Percentiles rank a stretch among this genome's conserved stretches.
Evolutionary conservation across 2,888 invertebrate species (phyloP).

Genomic region (Tachina grossa): DNA sequence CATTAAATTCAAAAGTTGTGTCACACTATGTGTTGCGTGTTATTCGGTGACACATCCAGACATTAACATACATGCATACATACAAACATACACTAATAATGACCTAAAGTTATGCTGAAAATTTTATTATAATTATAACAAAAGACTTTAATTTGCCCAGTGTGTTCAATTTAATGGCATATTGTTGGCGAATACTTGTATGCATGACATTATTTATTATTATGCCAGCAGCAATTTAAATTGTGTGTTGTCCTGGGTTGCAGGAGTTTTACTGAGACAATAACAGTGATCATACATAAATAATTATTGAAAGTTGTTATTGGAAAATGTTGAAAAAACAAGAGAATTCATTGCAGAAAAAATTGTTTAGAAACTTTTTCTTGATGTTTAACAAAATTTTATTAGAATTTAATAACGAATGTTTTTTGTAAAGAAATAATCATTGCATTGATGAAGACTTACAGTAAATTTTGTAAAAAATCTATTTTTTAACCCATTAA

Average conservation of each 20-base stretch:
- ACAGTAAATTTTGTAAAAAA: too few relatives aligned
- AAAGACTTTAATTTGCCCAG: constrained; percentile 10
- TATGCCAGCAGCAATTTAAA: background rate
- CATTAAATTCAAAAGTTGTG: background rate
- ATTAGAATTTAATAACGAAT: too few relatives aligned
- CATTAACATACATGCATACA: too few relatives aligned
- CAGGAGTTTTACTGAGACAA: too few relatives aligned
- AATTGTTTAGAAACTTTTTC: too few relatives aligned
- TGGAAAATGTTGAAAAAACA: background rate
- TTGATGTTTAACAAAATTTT: too few relatives aligned
- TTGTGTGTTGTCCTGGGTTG: background rate
- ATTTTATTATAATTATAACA: constrained; percentile 22
- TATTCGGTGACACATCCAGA: constrained; percentile 19
- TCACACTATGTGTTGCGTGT: background rate
- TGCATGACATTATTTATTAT: constrained; percentile 2
- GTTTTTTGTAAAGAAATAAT: too few relatives aligned
- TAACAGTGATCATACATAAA: background rate
- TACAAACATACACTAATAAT: background rate
- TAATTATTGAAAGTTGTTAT: background rate
- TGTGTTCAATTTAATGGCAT: constrained; percentile 24
- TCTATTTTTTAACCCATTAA: too few relatives aligned
- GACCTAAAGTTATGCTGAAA: constrained; percentile 30
- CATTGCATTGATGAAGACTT: too few relatives aligned
- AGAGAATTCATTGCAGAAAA: too few relatives aligned
- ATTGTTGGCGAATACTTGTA: background rate